These are phyloP conservation scores for Tetragonisca angustula DNA, from an alignment of 2,888 invertebrate genomes.

Conservation along the genomic window DNA sequence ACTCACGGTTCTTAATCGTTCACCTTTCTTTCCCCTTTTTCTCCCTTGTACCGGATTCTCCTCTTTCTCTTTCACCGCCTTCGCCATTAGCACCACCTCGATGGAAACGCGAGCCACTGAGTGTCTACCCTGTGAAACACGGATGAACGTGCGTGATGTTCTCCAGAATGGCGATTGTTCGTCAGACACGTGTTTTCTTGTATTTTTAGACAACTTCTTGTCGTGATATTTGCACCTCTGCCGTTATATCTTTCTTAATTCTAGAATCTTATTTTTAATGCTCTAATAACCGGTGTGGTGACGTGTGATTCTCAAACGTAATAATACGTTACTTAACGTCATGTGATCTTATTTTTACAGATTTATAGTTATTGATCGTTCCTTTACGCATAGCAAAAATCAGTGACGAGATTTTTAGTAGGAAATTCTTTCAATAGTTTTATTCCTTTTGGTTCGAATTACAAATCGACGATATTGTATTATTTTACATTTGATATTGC, in stretches of 20 bases:
- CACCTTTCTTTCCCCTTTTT: conserved; percentile 26
- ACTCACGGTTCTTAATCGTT: conserved; percentile 60
- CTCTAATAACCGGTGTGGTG: too few species aligned
- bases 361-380: too few species aligned
- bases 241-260: background rate
- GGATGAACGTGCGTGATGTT: conserved; percentile 3
- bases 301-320: too few species aligned
- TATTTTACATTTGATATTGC: too few species aligned
- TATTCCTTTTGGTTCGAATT: too few species aligned
- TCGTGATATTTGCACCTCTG: background rate
- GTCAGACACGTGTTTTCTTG: background rate
- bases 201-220: background rate
- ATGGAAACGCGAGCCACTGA: conserved; percentile 30
- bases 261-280: background rate
- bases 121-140: background rate
- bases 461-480: too few species aligned
- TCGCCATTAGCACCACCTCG: conserved; percentile 47
- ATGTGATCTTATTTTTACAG: too few species aligned
- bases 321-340: too few species aligned
- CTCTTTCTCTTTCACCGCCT: background rate
- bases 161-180: background rate
- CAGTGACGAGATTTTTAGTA: too few species aligned
- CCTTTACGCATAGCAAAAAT: too few species aligned
- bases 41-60: background rate
- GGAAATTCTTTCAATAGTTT: too few species aligned